A percentile compares a stretch with the other conserved stretches of the same genome.
phyloP scores from a whole-genome alignment of 1,140 invertebrate genomes.

The Drosophila saltans region DNA sequence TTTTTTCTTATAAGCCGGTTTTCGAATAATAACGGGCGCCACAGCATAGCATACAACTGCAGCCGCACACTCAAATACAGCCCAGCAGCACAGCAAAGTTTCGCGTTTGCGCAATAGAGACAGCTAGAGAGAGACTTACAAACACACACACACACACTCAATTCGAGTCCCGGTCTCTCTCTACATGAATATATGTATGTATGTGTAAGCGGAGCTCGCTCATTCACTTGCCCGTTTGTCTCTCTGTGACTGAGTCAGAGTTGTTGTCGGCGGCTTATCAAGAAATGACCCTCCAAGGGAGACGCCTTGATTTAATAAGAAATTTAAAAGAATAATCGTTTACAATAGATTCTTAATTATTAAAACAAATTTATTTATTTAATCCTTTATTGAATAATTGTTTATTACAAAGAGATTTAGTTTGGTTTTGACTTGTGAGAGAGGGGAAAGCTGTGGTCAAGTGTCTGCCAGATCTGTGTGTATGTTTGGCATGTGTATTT shows the following conservation, averaged over 20 bases:
- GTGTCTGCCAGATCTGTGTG: not conserved
- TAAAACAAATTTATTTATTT: not conserved
- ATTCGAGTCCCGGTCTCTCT: conserved; percentile 3
- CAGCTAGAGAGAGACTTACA: conserved; percentile 33
- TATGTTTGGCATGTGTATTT: not conserved
- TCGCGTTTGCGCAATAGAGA: conserved; percentile 75
- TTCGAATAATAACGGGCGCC: conserved; percentile 64
- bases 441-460: conserved; percentile 7
- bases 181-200: not conserved
- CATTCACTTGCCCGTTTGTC: conserved; percentile 38
- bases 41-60: conserved; percentile 37
- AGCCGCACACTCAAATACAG: conserved; percentile 18
- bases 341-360: not conserved
- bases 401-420: not conserved
- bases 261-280: conserved; percentile 3
- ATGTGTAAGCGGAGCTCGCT: conserved; percentile 46
- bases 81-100: conserved; percentile 29
- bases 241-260: conserved; percentile 29
- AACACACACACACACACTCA: conserved; percentile 12
- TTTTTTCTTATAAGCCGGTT: conserved; percentile 56
- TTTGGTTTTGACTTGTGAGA: not conserved
- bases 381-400: not conserved
- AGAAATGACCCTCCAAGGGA: not conserved
- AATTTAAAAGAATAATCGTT: not conserved
- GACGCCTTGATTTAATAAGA: conserved; percentile 1